phyloP scores from a whole-genome alignment of 2,113 vertebrate species.

The Neolamprologus tretocephalus region DNA sequence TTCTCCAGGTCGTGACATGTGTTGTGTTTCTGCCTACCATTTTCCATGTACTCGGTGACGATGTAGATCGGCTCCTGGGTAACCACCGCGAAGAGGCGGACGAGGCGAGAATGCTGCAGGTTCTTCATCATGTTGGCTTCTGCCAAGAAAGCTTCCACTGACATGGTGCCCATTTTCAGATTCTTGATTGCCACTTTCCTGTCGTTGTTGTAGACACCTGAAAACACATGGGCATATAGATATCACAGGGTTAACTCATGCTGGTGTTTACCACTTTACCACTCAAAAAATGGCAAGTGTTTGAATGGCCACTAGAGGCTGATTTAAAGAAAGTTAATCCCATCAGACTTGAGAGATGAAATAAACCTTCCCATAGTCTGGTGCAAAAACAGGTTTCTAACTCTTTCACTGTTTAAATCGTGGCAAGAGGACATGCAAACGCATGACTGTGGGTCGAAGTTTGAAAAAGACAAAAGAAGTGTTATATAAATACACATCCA shows the following conservation, averaged over 20 bases:
- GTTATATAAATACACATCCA: neutral
- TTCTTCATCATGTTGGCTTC: slow-evolving; percentile 99
- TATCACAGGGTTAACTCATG: neutral
- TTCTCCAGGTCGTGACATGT: neutral
- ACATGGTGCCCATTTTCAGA: slow-evolving; percentile 93
- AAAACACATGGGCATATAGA: neutral
- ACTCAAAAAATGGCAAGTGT: too few species aligned
- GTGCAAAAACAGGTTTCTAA: neutral
- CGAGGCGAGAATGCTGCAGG: slow-evolving; percentile 83
- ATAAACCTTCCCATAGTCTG: neutral
- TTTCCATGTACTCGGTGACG: slow-evolving; percentile 97
- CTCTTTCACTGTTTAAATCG: neutral
- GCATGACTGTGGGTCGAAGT: neutral
- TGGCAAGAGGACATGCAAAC: neutral
- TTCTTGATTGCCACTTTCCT: slow-evolving; percentile 91
- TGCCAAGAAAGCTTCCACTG: slow-evolving; percentile 86
- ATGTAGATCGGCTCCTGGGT: slow-evolving; percentile 96
- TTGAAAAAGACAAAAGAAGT: neutral
- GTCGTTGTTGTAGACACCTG: slow-evolving; percentile 86
- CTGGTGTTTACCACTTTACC: neutral
- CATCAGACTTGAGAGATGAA: neutral
- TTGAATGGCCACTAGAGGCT: neutral
- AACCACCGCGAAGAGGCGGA: slow-evolving; percentile 92
- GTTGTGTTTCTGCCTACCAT: slow-evolving; percentile 71
- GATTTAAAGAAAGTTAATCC: neutral